Conservation (phyloP, 1,140 invertebrate genomes). For the Drosophila arizonae region DNA sequence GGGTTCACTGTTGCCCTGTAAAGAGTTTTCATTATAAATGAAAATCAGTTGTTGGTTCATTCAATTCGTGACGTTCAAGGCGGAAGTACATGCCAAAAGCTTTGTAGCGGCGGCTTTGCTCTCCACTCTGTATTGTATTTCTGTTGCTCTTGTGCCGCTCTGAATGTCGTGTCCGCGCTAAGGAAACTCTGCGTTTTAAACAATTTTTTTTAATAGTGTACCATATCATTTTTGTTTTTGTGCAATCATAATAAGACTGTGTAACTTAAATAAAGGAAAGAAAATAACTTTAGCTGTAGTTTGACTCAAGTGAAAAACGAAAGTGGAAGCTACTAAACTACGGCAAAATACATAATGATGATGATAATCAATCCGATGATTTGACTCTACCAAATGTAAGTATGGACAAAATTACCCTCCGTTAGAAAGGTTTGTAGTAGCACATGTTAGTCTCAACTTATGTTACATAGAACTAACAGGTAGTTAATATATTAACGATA, state of each 20-base stretch:
- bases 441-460: too few species aligned
- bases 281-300: not conserved
- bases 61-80: slow-evolving; percentile 79
- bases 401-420: not conserved
- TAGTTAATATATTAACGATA: not conserved
- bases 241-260: slow-evolving; percentile 15
- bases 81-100: slow-evolving; percentile 69
- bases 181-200: not conserved
- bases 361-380: too few species aligned
- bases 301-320: not conserved
- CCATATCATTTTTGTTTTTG: slow-evolving; percentile 31
- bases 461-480: slow-evolving; percentile 18
- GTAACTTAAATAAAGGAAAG: not conserved
- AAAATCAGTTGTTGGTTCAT: slow-evolving; percentile 78
- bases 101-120: slow-evolving; percentile 17
- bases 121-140: slow-evolving; percentile 4
- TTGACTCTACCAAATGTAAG: slow-evolving; percentile 6
- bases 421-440: not conserved
- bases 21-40: slow-evolving; percentile 82
- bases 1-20: slow-evolving; percentile 49
- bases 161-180: slow-evolving; percentile 19
- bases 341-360: not conserved
- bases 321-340: too few species aligned
- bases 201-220: slow-evolving; percentile 15
- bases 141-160: slow-evolving; percentile 26